phyloP scores from a whole-genome alignment of 2,113 vertebrate genomes.

The Hippotragus niger region DNA sequence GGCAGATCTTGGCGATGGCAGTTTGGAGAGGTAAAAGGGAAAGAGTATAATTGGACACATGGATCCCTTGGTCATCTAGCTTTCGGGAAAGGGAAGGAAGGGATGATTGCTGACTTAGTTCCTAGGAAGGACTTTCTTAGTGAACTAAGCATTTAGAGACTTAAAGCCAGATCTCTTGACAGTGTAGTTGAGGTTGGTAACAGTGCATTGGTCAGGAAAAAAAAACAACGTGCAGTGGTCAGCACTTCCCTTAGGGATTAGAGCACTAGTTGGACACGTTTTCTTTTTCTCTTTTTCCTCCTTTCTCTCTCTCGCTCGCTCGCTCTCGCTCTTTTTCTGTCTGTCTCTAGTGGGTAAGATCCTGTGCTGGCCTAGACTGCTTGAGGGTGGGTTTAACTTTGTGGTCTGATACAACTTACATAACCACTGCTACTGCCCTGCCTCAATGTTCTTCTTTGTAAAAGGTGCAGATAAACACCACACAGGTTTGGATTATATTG shows the following conservation, averaged over 20 bases:
- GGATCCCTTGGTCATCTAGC: not conserved
- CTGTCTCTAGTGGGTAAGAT: not conserved
- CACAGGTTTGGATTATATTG: not conserved
- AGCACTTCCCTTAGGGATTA: conserved; percentile 57
- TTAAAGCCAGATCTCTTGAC: conserved; percentile 15
- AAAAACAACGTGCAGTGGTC: not conserved
- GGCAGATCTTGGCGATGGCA: not conserved
- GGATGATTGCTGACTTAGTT: conserved; percentile 68
- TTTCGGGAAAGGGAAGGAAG: conserved; percentile 67
- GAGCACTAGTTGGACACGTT: not conserved
- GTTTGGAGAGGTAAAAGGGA: not conserved
- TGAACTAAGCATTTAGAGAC: conserved; percentile 64
- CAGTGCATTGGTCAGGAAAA: conserved; percentile 14
- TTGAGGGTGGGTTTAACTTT: not conserved
- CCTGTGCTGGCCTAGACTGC: not conserved
- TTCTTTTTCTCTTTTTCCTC: not conserved
- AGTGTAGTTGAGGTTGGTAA: not conserved
- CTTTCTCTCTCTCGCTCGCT: too few species aligned
- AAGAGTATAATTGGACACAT: not conserved
- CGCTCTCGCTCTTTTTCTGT: not conserved
- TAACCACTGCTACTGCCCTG: not conserved
- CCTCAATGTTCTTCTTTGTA: not conserved
- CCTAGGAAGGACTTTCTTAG: conserved; percentile 58
- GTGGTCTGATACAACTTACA: not conserved
- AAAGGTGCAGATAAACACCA: not conserved